These are phyloP conservation scores for Dipodomys ordii DNA, from an alignment of 2,113 vertebrate genomes.

Conservation along the genomic window DNA sequence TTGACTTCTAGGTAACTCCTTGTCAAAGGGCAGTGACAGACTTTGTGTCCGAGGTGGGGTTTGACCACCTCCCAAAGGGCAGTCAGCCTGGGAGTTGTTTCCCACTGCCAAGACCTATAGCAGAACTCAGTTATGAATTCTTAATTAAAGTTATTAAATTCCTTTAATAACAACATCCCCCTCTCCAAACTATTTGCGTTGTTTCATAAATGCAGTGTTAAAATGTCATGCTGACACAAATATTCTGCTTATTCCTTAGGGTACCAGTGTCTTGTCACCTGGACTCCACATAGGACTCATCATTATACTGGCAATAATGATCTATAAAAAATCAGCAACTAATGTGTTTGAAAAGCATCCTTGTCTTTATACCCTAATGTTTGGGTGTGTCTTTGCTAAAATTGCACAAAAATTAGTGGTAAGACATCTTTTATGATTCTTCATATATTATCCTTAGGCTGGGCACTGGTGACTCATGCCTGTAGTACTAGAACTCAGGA, in stretches of 20 bases:
- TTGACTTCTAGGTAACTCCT: constrained; percentile 81
- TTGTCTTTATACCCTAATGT: constrained; percentile 95
- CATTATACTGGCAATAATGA: constrained; percentile 94
- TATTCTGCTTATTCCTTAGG: constrained; percentile 86
- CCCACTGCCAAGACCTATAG: constrained; percentile 77
- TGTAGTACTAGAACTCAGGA: too few relatives aligned
- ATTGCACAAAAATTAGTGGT: constrained; percentile 98
- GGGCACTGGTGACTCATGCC: too few relatives aligned
- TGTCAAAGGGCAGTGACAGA: constrained; percentile 69
- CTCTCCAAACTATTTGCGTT: background rate
- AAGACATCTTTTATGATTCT: constrained; percentile 76
- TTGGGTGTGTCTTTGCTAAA: constrained; percentile 96
- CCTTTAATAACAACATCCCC: constrained; percentile 84
- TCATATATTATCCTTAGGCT: background rate
- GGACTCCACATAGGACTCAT: constrained; percentile 95
- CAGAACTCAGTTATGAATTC: constrained; percentile 85
- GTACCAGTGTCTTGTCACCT: constrained; percentile 97
- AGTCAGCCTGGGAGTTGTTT: constrained; percentile 17
- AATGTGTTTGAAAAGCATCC: constrained; percentile 95
- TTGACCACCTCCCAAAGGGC: constrained; percentile 77
- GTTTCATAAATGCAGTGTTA: background rate
- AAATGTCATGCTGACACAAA: constrained; percentile 33
- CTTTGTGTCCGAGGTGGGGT: constrained; percentile 55
- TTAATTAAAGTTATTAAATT: constrained; percentile 89
- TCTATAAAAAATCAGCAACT: constrained; percentile 97